phyloP scores from a whole-genome alignment of 2,888 invertebrate genomes.

The Crioceris asparagi region DNA sequence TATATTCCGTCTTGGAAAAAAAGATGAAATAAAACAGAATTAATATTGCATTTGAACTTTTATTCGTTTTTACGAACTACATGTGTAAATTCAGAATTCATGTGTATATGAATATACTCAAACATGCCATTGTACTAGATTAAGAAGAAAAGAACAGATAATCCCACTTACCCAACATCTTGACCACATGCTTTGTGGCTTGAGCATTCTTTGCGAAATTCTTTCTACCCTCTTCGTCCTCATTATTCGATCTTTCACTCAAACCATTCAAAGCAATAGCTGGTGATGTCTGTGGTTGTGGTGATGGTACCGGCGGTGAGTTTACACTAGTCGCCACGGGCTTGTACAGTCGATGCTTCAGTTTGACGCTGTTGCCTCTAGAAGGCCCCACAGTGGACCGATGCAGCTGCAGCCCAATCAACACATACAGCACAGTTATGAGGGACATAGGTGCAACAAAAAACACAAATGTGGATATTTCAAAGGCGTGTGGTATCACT shows the following conservation, averaged over 20 bases:
- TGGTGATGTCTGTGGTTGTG: no score
- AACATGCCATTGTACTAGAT: no score
- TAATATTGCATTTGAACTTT: no score
- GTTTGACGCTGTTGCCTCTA: conserved; percentile 32
- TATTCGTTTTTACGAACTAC: no score
- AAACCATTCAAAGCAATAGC: conserved; percentile 20
- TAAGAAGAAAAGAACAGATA: not conserved
- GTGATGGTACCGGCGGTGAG: conserved; percentile 20
- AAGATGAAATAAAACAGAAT: no score
- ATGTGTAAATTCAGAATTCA: no score
- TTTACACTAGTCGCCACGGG: conserved; percentile 20
- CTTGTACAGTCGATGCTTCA: conserved; percentile 30
- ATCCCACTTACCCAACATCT: conserved; percentile 49
- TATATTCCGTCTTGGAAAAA: no score
- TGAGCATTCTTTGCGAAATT: conserved; percentile 35
- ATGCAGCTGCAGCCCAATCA: conserved; percentile 38
- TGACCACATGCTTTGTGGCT: conserved; percentile 40
- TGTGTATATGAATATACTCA: no score
- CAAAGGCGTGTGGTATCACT: conserved; percentile 40
- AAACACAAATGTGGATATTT: conserved; percentile 46
- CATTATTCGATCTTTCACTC: conserved; percentile 16
- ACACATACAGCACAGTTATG: conserved; percentile 45
- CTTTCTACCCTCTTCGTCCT: conserved; percentile 35
- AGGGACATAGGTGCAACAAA: conserved; percentile 50
- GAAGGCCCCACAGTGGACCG: conserved; percentile 31